These are phyloP conservation scores for Leucania comma DNA, from an alignment of 2,888 invertebrate species.

Conservation along the genomic window DNA sequence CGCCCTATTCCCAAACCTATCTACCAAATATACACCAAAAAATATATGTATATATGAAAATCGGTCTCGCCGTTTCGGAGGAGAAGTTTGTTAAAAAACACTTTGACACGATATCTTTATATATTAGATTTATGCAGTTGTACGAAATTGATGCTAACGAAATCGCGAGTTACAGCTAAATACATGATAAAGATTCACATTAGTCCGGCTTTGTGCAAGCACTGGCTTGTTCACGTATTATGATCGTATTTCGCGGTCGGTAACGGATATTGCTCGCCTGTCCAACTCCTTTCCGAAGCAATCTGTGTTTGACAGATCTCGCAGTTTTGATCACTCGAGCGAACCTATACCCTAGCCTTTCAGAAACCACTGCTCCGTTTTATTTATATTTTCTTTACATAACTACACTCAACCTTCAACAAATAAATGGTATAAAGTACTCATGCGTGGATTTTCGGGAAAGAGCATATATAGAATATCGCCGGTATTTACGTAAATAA, in stretches of 20 bases:
- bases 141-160: too few relatives aligned
- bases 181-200: constrained; percentile 43
- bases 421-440: constrained; percentile 43
- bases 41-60: too few relatives aligned
- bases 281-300: constrained; percentile 78
- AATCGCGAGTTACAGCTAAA: not conserved
- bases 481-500: not conserved
- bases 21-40: too few relatives aligned
- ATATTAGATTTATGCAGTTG: too few relatives aligned
- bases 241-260: constrained; percentile 71
- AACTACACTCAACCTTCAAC: constrained; percentile 40
- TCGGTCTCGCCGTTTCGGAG: too few relatives aligned
- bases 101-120: too few relatives aligned
- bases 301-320: constrained; percentile 84
- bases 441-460: constrained; percentile 40
- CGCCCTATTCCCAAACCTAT: too few relatives aligned
- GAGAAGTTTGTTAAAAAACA: too few relatives aligned
- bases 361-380: constrained; percentile 66
- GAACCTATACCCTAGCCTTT: constrained; percentile 72
- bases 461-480: constrained; percentile 14
- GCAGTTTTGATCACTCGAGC: constrained; percentile 81
- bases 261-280: constrained; percentile 76
- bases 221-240: constrained; percentile 61
- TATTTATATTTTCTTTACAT: constrained; percentile 68
- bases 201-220: constrained; percentile 45